Evolutionary conservation across 2,888 invertebrate genomes (phyloP).

Genomic region (Drosophila histrio): DNA sequence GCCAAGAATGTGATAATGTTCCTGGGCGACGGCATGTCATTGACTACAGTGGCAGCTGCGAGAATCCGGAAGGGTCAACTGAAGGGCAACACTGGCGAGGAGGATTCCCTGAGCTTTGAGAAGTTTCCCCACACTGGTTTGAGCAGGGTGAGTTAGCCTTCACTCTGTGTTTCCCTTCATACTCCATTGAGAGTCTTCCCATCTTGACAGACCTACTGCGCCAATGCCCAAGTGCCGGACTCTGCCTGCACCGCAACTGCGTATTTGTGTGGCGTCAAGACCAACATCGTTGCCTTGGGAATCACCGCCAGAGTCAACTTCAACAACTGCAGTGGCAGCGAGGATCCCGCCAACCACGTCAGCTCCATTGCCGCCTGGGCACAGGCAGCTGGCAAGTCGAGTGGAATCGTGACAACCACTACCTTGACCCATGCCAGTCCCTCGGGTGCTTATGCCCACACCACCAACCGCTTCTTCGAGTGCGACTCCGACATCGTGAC

Average conservation of each 20-base stretch:
- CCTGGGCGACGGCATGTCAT: constrained; percentile 88
- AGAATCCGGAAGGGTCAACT: constrained; percentile 88
- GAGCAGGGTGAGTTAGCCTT: constrained; percentile 85
- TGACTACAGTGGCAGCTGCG: constrained; percentile 88
- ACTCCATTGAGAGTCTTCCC: background rate
- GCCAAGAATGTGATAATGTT: constrained; percentile 80
- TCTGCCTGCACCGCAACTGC: constrained; percentile 68
- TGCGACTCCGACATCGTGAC: constrained; percentile 86
- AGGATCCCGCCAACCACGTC: constrained; percentile 86
- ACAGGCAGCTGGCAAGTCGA: constrained; percentile 87
- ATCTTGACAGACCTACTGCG: constrained; percentile 51
- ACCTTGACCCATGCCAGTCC: constrained; percentile 92
- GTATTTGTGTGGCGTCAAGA: constrained; percentile 64
- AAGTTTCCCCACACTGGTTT: constrained; percentile 87
- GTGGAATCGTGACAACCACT: constrained; percentile 90
- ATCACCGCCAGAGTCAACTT: constrained; percentile 87
- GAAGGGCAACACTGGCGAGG: constrained; percentile 86
- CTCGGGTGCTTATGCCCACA: constrained; percentile 89
- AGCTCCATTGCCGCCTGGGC: constrained; percentile 89
- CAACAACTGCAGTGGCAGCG: constrained; percentile 87
- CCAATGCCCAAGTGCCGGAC: constrained; percentile 64
- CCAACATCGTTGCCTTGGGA: constrained; percentile 87
- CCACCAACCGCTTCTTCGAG: constrained; percentile 89
- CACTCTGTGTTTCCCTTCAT: background rate
- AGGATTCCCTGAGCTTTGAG: constrained; percentile 87